phyloP scores from a whole-genome alignment of 2,113 vertebrate genomes.

The Dascyllus trimaculatus region DNA sequence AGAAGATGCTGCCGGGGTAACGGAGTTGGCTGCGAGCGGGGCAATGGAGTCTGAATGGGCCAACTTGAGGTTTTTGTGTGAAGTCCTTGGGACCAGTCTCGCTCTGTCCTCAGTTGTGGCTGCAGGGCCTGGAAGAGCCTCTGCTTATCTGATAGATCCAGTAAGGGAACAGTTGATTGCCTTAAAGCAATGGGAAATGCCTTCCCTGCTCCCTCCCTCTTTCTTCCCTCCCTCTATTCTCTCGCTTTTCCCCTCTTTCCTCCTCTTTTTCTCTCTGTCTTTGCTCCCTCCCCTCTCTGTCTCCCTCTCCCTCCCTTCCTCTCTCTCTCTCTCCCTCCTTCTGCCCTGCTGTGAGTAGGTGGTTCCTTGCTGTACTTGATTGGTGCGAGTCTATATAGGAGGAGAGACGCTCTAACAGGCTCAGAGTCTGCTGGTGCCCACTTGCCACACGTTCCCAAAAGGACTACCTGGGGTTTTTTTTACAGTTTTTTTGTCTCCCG shows the following conservation, averaged over 20 bases:
- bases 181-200: constrained; percentile 86
- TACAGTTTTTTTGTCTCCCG: not conserved
- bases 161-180: constrained; percentile 82
- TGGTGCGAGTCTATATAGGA: constrained; percentile 86
- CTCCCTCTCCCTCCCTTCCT: constrained; percentile 28
- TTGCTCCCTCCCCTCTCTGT: constrained; percentile 24
- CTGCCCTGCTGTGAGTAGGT: constrained; percentile 83
- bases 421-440: constrained; percentile 82
- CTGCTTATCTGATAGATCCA: constrained; percentile 77
- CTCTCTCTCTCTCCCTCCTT: constrained; percentile 50
- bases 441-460: constrained; percentile 78
- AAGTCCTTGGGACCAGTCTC: constrained; percentile 11
- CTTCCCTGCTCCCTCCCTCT: constrained; percentile 70
- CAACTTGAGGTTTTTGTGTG: constrained; percentile 23
- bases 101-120: constrained; percentile 41
- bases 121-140: constrained; percentile 69
- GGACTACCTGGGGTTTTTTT: constrained; percentile 76
- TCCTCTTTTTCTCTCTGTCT: constrained; percentile 49
- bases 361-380: constrained; percentile 82
- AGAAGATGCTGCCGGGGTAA: constrained; percentile 62
- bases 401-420: constrained; percentile 80
- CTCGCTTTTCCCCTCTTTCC: constrained; percentile 55
- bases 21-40: not conserved
- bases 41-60: constrained; percentile 8
- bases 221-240: constrained; percentile 59